Conservation (phyloP, 2,888 invertebrate genomes). For the Melikaiella ostensackeni region DNA sequence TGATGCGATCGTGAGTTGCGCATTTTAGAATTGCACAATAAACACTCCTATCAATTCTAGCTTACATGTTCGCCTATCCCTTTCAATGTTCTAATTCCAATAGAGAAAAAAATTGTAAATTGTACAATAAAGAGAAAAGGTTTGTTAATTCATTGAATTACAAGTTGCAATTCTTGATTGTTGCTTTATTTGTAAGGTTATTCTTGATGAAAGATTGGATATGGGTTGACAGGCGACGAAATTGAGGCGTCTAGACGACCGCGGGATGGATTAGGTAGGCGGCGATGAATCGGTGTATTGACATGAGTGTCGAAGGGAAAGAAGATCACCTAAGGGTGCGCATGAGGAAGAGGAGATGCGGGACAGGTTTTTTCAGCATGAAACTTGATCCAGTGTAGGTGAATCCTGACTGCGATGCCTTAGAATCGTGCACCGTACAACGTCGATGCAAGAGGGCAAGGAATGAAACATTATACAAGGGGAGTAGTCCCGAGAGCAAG, state of each 20-base stretch:
- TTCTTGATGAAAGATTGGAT: no score
- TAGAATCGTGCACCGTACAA: slow-evolving; percentile 23
- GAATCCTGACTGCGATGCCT: slow-evolving; percentile 34
- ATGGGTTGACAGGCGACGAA: background rate
- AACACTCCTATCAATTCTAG: background rate
- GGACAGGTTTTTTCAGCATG: slow-evolving; percentile 9
- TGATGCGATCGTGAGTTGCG: slow-evolving; percentile 3
- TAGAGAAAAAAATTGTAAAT: background rate
- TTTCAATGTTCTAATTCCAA: background rate
- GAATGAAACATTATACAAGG: background rate
- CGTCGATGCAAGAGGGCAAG: background rate
- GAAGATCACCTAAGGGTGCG: slow-evolving; percentile 24
- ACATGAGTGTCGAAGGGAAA: slow-evolving; percentile 16
- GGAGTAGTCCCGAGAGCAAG: background rate
- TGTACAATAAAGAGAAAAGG: no score
- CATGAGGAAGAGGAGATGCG: slow-evolving; percentile 22
- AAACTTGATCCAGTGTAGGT: slow-evolving; percentile 37
- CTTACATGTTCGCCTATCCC: background rate
- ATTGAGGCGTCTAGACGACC: slow-evolving; percentile 12
- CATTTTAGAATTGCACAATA: slow-evolving; percentile 21
- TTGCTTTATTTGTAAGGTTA: no score
- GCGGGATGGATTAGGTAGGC: slow-evolving; percentile 6
- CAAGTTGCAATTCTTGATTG: no score
- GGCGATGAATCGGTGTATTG: slow-evolving; percentile 10
- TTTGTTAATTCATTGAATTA: no score